phyloP scores from a whole-genome alignment of 2,797 vertebrate species.

The Odontamblyopus rebecca region DNA sequence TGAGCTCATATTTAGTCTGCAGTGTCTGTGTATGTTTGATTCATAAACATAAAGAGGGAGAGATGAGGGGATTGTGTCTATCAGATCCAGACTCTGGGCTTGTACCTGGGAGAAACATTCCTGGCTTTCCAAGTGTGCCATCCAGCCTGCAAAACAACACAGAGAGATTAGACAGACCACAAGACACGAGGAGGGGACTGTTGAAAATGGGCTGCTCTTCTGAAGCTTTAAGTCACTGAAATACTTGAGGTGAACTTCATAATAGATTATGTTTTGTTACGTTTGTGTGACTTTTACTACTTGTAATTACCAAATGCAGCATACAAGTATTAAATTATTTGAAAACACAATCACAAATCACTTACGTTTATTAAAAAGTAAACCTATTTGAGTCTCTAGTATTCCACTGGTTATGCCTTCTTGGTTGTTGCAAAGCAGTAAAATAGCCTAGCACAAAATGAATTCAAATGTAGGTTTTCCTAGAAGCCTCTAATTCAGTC shows the following conservation, averaged over 20 bases:
- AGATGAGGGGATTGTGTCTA: slow-evolving; percentile 44
- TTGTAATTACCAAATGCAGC: background rate
- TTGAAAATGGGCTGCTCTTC: slow-evolving; percentile 10
- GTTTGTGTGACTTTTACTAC: slow-evolving; percentile 8
- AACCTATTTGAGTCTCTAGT: background rate
- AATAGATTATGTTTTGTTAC: slow-evolving; percentile 23
- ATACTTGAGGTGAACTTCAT: slow-evolving; percentile 24
- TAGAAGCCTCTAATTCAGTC: no score
- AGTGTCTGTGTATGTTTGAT: slow-evolving; percentile 28
- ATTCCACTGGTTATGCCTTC: background rate
- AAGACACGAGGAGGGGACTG: slow-evolving; percentile 1
- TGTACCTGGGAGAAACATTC: slow-evolving; percentile 89
- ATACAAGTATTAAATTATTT: no score
- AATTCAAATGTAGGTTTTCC: no score
- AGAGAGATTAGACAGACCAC: slow-evolving; percentile 16
- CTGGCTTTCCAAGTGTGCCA: slow-evolving; percentile 87
- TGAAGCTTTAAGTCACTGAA: slow-evolving; percentile 4
- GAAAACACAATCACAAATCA: no score
- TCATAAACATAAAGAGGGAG: slow-evolving; percentile 37
- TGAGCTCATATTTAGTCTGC: slow-evolving; percentile 48
- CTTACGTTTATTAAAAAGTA: no score
- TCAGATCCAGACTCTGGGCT: slow-evolving; percentile 43
- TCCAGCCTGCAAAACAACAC: slow-evolving; percentile 78
- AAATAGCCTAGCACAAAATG: no score
- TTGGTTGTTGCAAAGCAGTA: background rate